Conservation (phyloP, 2,113 vertebrate genomes). For the Neodon shergylaensis region DNA sequence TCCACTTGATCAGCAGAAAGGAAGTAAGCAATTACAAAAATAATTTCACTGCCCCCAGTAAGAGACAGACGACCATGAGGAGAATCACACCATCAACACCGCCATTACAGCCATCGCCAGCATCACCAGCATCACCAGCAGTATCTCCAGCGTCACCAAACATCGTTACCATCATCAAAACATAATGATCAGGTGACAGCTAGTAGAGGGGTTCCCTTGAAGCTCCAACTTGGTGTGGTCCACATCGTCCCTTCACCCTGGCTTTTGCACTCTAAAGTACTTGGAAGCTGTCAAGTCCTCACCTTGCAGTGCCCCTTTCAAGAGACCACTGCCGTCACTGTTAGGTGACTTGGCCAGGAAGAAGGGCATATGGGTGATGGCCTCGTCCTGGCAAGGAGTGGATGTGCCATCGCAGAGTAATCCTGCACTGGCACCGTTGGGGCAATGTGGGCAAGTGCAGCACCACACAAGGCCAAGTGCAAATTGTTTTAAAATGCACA, state of each 20-base stretch:
- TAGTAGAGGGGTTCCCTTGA: neutral
- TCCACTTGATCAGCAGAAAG: neutral
- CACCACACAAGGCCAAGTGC: conserved; percentile 43
- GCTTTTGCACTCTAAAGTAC: neutral
- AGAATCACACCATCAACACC: neutral
- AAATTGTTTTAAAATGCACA: conserved; percentile 70
- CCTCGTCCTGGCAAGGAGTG: neutral
- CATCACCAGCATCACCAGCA: neutral
- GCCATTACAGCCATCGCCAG: neutral
- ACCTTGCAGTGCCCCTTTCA: neutral
- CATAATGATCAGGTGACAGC: neutral
- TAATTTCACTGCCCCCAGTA: neutral
- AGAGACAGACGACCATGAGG: neutral
- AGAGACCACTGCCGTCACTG: neutral
- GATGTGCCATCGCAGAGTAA: accelerated
- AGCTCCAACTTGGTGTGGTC: neutral
- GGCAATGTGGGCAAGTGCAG: neutral
- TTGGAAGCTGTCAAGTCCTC: neutral
- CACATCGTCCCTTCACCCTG: accelerated
- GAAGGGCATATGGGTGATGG: neutral
- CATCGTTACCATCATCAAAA: neutral
- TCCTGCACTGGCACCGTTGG: neutral
- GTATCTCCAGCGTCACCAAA: neutral
- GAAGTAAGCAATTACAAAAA: neutral
- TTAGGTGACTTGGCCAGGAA: neutral